Evolutionary conservation across 2,888 invertebrate species (phyloP).

Genomic region (Spilarctia lutea): DNA sequence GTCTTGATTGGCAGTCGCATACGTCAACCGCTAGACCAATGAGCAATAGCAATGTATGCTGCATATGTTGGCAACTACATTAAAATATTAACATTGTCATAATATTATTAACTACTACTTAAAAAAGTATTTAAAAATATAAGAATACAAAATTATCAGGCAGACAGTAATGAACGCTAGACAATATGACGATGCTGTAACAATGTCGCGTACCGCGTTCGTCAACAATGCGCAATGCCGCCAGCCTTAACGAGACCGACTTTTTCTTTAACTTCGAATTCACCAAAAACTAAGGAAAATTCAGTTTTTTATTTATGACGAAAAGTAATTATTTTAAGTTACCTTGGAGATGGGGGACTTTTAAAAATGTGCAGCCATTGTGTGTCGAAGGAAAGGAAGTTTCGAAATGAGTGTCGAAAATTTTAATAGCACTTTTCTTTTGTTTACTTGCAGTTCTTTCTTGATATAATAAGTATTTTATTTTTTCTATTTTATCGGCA

Average conservation of each 20-base stretch:
- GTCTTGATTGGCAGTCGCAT: too few species aligned
- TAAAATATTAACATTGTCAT: neutral
- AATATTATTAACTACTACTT: neutral
- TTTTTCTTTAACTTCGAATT: slow-evolving; percentile 41
- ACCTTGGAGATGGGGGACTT: neutral
- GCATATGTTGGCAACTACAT: too few species aligned
- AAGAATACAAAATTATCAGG: slow-evolving; percentile 41
- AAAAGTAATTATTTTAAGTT: slow-evolving; percentile 45
- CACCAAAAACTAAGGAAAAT: slow-evolving; percentile 32
- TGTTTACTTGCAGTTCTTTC: neutral
- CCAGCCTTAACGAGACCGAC: slow-evolving; percentile 38
- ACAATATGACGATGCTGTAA: slow-evolving; percentile 38
- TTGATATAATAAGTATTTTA: neutral
- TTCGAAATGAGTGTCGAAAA: slow-evolving; percentile 10
- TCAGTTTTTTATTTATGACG: slow-evolving; percentile 32
- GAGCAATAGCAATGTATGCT: too few species aligned
- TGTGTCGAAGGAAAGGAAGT: slow-evolving; percentile 7
- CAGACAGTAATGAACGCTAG: slow-evolving; percentile 38
- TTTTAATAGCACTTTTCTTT: neutral
- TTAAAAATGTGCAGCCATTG: slow-evolving; percentile 5
- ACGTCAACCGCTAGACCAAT: too few species aligned
- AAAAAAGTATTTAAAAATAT: slow-evolving; percentile 29
- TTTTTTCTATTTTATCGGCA: neutral
- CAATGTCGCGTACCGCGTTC: slow-evolving; percentile 10
- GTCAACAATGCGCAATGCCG: slow-evolving; percentile 18